These are phyloP conservation scores for Lepidostoma basale DNA, from an alignment of 1,140 invertebrate species.

Conservation along the genomic window DNA sequence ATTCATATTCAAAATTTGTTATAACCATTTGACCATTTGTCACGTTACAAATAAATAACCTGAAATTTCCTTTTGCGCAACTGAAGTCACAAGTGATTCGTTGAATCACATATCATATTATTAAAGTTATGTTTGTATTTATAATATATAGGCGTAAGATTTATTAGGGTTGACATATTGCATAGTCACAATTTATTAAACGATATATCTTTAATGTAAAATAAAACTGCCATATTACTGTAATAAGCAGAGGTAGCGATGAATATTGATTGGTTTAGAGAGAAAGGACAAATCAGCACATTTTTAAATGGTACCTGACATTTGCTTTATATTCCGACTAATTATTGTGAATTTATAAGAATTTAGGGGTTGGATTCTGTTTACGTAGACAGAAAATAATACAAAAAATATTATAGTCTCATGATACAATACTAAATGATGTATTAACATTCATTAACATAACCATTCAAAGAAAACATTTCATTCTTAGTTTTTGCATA, in stretches of 20 bases:
- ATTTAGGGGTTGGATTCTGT: neutral
- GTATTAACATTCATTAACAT: no score
- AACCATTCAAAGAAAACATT: no score
- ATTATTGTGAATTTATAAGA: conserved; percentile 12
- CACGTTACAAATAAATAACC: neutral
- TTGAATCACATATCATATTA: conserved; percentile 20
- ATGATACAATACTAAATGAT: no score
- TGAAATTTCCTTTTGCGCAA: no score
- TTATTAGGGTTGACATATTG: conserved; percentile 33
- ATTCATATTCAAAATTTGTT: neutral
- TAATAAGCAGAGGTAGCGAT: conserved; percentile 43
- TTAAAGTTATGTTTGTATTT: conserved; percentile 24
- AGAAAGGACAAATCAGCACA: conserved; percentile 42
- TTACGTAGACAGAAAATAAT: no score
- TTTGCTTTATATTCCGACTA: conserved; percentile 41
- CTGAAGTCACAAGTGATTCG: conserved; percentile 15
- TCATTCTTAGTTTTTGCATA: no score
- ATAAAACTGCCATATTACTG: conserved; percentile 47
- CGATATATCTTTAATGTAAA: conserved; percentile 42
- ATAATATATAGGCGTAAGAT: conserved; percentile 25
- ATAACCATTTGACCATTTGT: neutral
- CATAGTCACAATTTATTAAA: conserved; percentile 34
- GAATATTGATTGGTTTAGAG: conserved; percentile 37
- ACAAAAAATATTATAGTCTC: no score
- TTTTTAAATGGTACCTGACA: conserved; percentile 45